A percentile compares a stretch with the other conserved stretches of the same genome.
Evolutionary conservation across 2,113 vertebrate species (phyloP).

Genomic region (Erythrocercus mccallii): DNA sequence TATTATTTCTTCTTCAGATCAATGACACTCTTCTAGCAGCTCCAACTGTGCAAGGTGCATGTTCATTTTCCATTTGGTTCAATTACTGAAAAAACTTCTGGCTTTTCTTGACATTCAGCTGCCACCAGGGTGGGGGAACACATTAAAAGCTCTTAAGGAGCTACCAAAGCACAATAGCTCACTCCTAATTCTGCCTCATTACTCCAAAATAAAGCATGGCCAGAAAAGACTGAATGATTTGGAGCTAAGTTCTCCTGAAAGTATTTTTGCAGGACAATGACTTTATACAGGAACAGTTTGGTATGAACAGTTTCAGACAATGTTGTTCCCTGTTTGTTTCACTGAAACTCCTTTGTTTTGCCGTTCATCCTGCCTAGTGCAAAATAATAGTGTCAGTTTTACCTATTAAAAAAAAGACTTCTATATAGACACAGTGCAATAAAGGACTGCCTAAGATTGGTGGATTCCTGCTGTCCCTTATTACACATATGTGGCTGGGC

Average conservation of each 20-base stretch:
- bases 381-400: not conserved
- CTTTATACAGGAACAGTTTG: not conserved
- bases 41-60: conserved; percentile 88
- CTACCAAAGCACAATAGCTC: not conserved
- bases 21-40: conserved; percentile 91
- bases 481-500: rapidly evolving
- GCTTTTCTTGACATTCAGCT: not conserved
- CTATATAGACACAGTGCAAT: not conserved
- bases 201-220: not conserved
- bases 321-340: not conserved
- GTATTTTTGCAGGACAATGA: not conserved
- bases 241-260: not conserved
- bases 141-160: not conserved
- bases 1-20: conserved; percentile 93
- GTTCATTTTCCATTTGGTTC: not conserved
- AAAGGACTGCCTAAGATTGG: not conserved
- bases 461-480: not conserved
- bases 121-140: not conserved
- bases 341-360: not conserved
- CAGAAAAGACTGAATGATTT: not conserved
- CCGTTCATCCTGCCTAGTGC: not conserved
- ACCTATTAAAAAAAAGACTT: not conserved
- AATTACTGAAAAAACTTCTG: not conserved
- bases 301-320: not conserved
- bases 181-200: not conserved